Evolutionary conservation across 2,113 vertebrate species (phyloP).

Genomic region (Nansenia antarctica): DNA sequence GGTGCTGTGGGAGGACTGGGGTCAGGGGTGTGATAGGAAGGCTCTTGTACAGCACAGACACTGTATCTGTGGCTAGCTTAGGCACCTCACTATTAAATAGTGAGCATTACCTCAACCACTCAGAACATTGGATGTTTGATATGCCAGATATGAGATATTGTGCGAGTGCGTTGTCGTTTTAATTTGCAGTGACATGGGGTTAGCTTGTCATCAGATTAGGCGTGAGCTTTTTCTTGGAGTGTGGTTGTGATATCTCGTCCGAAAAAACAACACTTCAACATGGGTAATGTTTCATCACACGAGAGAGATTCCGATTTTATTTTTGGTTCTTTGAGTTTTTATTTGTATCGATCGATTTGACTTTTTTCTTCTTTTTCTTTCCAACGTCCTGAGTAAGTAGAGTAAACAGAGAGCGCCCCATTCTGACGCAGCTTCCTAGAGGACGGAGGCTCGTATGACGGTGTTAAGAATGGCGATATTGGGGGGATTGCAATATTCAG

Average conservation of each 20-base stretch:
- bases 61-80: not conserved
- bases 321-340: not conserved
- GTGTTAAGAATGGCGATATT: constrained; percentile 1
- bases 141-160: not conserved
- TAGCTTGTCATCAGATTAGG: not conserved
- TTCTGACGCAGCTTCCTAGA: not conserved
- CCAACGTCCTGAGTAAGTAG: not conserved
- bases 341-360: not conserved
- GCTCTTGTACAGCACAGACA: not conserved
- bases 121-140: constrained; percentile 3
- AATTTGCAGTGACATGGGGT: not conserved
- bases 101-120: not conserved
- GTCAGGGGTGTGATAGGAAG: constrained; percentile 6
- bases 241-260: not conserved
- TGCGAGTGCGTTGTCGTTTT: no score
- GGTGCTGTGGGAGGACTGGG: not conserved
- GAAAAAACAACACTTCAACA: not conserved
- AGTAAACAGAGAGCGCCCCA: not conserved
- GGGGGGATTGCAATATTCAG: not conserved
- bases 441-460: not conserved
- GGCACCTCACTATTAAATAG: not conserved
- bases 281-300: not conserved
- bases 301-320: not conserved
- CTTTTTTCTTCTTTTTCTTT: not conserved
- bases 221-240: not conserved